Evolutionary conservation across 2,888 invertebrate genomes (phyloP).

Genomic region (Parasteatoda lunata): DNA sequence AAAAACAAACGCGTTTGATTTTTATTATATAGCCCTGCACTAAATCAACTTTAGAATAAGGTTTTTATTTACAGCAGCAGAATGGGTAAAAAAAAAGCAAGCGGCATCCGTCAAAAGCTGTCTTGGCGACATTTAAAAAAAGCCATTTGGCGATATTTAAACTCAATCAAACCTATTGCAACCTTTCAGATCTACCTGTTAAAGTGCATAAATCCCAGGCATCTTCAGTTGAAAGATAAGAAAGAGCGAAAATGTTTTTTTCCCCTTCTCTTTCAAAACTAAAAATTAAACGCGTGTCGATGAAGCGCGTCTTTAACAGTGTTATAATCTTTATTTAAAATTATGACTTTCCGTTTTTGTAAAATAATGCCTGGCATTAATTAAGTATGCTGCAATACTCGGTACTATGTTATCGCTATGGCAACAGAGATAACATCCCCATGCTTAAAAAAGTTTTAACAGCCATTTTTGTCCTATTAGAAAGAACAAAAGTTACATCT

Average conservation of each 20-base stretch:
- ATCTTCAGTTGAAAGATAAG: conserved; percentile 7
- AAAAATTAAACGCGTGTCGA: too few species aligned
- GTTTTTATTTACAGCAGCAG: background rate
- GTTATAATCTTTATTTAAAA: too few species aligned
- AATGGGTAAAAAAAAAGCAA: conserved; percentile 16
- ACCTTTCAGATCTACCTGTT: conserved; percentile 52
- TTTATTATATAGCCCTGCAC: conserved; percentile 5
- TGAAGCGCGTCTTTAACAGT: too few species aligned
- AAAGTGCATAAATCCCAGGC: conserved; percentile 55
- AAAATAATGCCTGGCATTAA: too few species aligned
- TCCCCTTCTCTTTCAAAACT: too few species aligned
- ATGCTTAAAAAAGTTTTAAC: too few species aligned
- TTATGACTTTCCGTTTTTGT: too few species aligned
- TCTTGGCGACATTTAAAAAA: background rate
- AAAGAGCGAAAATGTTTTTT: too few species aligned
- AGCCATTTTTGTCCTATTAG: too few species aligned
- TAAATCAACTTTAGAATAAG: conserved; percentile 6
- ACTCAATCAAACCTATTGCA: conserved; percentile 15
- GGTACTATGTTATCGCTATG: background rate
- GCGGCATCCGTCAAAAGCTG: background rate
- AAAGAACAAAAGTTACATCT: too few species aligned
- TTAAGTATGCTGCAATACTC: too few species aligned
- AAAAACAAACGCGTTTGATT: conserved; percentile 8
- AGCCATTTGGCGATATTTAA: conserved; percentile 2
- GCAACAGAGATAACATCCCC: too few species aligned